phyloP scores from a whole-genome alignment of 2,888 invertebrate species.

The Andrena camellia region DNA sequence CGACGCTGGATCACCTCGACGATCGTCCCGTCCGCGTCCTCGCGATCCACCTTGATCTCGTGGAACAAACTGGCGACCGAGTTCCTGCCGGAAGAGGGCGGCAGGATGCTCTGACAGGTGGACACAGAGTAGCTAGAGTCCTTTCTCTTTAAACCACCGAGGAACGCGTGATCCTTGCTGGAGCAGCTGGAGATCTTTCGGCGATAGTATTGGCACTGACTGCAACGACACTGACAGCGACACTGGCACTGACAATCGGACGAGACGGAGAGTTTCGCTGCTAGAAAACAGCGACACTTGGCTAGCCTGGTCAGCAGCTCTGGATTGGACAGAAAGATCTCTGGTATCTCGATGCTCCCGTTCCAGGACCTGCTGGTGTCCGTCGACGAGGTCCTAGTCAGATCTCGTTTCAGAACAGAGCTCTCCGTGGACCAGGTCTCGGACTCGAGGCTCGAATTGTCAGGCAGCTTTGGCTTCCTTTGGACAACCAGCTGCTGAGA shows the following conservation, averaged over 20 bases:
- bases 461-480: conserved; percentile 28
- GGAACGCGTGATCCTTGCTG: conserved; percentile 49
- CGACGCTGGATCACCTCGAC: conserved; percentile 63
- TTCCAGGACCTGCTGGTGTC: conserved; percentile 71
- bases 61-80: conserved; percentile 69
- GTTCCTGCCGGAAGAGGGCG: conserved; percentile 73
- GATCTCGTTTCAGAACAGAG: conserved; percentile 58
- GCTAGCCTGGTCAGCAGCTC: conserved; percentile 59
- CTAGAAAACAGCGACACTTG: conserved; percentile 63
- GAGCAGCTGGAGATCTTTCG: conserved; percentile 66
- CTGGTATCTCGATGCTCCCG: conserved; percentile 74
- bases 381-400: conserved; percentile 65
- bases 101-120: conserved; percentile 79
- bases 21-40: conserved; percentile 32
- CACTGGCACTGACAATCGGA: conserved; percentile 60
- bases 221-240: conserved; percentile 63
- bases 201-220: conserved; percentile 66
- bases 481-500: conserved; percentile 1
- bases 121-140: conserved; percentile 78
- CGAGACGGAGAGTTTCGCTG: conserved; percentile 47
- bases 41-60: conserved; percentile 52
- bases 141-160: conserved; percentile 64
- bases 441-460: conserved; percentile 70
- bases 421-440: conserved; percentile 68
- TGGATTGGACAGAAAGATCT: conserved; percentile 69